Percentiles rank a stretch among this genome's conserved stretches.
Conservation (phyloP, 2,888 invertebrate genomes). For the Apocheima hispidaria region DNA sequence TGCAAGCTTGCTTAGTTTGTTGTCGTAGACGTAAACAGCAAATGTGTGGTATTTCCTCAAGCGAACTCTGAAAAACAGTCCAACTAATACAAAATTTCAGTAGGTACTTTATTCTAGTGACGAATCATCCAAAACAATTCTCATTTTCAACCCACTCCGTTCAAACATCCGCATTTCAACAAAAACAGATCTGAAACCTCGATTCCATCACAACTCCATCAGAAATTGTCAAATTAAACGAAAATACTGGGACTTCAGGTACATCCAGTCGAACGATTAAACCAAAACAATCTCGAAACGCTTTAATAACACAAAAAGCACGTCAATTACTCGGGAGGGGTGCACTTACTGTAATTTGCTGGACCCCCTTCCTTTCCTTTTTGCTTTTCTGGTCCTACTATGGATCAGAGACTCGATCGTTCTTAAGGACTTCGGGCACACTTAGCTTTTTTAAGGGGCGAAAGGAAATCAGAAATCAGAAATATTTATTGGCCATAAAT, state of each 20-base stretch:
- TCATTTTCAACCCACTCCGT: not conserved
- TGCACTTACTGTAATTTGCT: slow-evolving; percentile 38
- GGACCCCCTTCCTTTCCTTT: slow-evolving; percentile 16
- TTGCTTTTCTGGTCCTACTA: slow-evolving; percentile 21
- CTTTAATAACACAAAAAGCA: slow-evolving; percentile 42
- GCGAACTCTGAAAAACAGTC: too few relatives aligned
- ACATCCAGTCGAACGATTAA: slow-evolving; percentile 37
- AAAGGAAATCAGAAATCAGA: too few relatives aligned
- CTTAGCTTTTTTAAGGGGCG: too few relatives aligned
- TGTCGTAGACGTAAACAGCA: too few relatives aligned
- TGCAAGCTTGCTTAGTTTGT: too few relatives aligned
- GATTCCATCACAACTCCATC: slow-evolving; percentile 12
- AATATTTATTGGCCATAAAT: too few relatives aligned
- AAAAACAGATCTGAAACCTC: not conserved
- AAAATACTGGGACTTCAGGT: slow-evolving; percentile 24
- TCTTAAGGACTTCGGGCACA: too few relatives aligned
- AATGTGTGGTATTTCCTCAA: too few relatives aligned
- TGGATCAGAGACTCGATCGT: not conserved
- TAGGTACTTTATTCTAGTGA: not conserved
- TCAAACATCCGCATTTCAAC: slow-evolving; percentile 12
- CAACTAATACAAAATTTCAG: too few relatives aligned
- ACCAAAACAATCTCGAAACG: slow-evolving; percentile 41
- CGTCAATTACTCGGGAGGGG: slow-evolving; percentile 36
- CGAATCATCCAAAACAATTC: not conserved
- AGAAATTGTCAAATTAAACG: slow-evolving; percentile 22